Conservation (phyloP, 1,140 invertebrate species). For the Wiebesia pumilae region DNA sequence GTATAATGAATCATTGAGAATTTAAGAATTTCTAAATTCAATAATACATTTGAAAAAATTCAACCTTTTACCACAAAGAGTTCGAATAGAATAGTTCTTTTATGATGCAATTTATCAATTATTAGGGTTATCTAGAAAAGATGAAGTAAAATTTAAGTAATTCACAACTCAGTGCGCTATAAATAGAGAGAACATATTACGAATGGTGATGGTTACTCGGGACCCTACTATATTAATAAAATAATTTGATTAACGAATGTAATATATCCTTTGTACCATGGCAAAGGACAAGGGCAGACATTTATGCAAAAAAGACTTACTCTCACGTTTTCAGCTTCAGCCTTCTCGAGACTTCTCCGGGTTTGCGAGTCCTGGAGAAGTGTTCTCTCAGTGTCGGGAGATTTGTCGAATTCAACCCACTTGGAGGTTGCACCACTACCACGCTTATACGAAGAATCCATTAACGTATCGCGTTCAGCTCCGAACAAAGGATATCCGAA, state of each 20-base stretch:
- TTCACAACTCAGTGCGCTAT: no score
- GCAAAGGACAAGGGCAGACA: neutral
- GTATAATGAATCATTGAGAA: no score
- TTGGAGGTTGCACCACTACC: conserved; percentile 55
- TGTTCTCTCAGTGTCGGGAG: conserved; percentile 70
- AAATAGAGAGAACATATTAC: neutral
- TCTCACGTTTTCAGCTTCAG: conserved; percentile 68
- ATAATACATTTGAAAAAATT: no score
- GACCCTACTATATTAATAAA: no score
- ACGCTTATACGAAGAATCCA: neutral
- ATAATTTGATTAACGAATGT: no score
- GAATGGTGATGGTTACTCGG: neutral
- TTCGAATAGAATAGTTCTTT: no score
- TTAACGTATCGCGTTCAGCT: neutral
- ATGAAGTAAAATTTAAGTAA: neutral
- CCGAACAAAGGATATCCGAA: conserved; percentile 80
- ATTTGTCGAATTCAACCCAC: conserved; percentile 73
- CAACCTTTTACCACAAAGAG: no score
- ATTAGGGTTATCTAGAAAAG: no score
- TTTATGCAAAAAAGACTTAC: neutral
- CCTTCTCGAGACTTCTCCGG: conserved; percentile 66
- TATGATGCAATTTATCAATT: no score
- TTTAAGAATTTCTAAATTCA: no score
- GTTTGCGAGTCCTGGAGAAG: conserved; percentile 62
- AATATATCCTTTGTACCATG: no score